These are phyloP conservation scores for Mechanitis mazaeus DNA, from an alignment of 2,888 invertebrate species.

Conservation along the genomic window DNA sequence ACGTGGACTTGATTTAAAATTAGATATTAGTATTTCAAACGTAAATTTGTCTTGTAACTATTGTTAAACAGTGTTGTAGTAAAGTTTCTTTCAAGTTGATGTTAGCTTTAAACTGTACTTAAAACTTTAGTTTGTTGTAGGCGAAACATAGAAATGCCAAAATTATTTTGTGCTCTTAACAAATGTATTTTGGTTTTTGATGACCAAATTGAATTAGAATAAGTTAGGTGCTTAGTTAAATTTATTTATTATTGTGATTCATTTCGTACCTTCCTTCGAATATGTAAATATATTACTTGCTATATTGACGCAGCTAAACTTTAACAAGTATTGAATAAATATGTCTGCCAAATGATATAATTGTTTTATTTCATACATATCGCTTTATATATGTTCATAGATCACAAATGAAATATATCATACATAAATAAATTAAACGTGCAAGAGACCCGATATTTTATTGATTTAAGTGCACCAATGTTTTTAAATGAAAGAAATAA, in stretches of 20 bases:
- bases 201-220: slow-evolving; percentile 66
- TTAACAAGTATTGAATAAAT: slow-evolving; percentile 74
- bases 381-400: background rate
- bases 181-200: slow-evolving; percentile 50
- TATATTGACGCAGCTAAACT: slow-evolving; percentile 70
- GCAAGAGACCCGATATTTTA: slow-evolving; percentile 11
- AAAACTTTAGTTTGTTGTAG: slow-evolving; percentile 52
- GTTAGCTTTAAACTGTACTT: slow-evolving; percentile 59
- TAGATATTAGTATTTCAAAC: slow-evolving; percentile 27
- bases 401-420: too few species aligned
- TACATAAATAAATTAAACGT: background rate
- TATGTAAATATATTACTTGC: slow-evolving; percentile 71
- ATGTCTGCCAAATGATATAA: slow-evolving; percentile 73
- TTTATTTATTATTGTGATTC: slow-evolving; percentile 72
- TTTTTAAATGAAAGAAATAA: slow-evolving; percentile 41
- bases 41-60: slow-evolving; percentile 29
- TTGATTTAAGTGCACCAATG: slow-evolving; percentile 38
- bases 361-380: slow-evolving; percentile 45
- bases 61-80: slow-evolving; percentile 43
- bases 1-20: slow-evolving; percentile 27
- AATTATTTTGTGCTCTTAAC: slow-evolving; percentile 49
- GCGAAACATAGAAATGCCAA: slow-evolving; percentile 50
- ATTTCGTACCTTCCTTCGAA: slow-evolving; percentile 67
- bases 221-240: slow-evolving; percentile 58
- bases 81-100: slow-evolving; percentile 55